Evolutionary conservation across 2,888 invertebrate species (phyloP).

Genomic region (Sarcophaga caerulescens): DNA sequence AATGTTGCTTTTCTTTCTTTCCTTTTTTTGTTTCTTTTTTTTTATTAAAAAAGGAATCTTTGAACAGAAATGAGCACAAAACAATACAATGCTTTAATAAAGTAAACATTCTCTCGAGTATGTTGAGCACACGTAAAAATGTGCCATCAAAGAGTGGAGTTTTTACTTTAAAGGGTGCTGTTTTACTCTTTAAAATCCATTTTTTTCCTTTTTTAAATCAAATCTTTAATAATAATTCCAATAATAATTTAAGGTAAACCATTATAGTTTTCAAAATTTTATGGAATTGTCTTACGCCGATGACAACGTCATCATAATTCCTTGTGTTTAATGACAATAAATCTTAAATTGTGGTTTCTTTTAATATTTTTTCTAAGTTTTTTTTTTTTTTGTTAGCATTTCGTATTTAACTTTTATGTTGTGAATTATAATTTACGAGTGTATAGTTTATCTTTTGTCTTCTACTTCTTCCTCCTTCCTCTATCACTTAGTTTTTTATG

Average conservation of each 20-base stretch:
- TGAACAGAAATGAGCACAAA: not conserved
- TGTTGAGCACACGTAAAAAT: slow-evolving; percentile 64
- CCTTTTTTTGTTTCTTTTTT: not conserved
- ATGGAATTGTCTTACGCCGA: not conserved
- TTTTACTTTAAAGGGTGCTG: not conserved
- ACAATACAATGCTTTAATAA: slow-evolving; percentile 49
- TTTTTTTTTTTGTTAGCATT: too few relatives aligned
- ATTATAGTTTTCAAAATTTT: not conserved
- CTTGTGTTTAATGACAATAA: slow-evolving; percentile 27
- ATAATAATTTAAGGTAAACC: not conserved
- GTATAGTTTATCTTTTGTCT: not conserved
- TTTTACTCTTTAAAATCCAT: not conserved
- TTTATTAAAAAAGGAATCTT: not conserved
- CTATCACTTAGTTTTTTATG: not conserved
- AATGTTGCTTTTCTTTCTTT: not conserved
- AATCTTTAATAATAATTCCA: not conserved
- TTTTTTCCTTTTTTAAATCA: not conserved
- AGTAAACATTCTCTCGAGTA: slow-evolving; percentile 46
- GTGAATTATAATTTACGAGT: slow-evolving; percentile 17
- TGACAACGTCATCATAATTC: slow-evolving; percentile 12
- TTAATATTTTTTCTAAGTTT: slow-evolving; percentile 11
- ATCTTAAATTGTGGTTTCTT: slow-evolving; percentile 55
- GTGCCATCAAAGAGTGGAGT: slow-evolving; percentile 49
- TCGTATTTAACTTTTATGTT: slow-evolving; percentile 15
- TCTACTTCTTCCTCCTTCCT: not conserved